Evolutionary conservation across 2,888 invertebrate species (phyloP).

Genomic region (Orchesella flavescens): DNA sequence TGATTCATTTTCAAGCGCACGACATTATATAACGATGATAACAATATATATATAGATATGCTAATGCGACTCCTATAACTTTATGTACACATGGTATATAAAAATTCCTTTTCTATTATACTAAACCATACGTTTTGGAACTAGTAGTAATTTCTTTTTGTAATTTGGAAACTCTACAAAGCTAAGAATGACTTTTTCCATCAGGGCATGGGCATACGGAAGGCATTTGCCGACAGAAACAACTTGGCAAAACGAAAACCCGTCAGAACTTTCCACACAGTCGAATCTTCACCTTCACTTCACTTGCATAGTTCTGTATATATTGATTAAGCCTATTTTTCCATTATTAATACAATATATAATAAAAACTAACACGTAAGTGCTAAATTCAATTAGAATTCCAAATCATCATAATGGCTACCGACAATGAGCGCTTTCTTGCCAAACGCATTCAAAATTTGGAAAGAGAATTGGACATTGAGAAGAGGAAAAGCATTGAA

Average conservation of each 20-base stretch:
- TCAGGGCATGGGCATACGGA: too few relatives aligned
- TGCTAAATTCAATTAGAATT: neutral
- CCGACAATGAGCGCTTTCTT: slow-evolving; percentile 44
- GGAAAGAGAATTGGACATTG: slow-evolving; percentile 52
- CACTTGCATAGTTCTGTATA: neutral
- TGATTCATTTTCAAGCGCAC: too few relatives aligned
- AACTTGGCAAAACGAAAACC: neutral
- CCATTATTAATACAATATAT: neutral
- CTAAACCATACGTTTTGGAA: too few relatives aligned
- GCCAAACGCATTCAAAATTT: slow-evolving; percentile 44
- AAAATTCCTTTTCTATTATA: too few relatives aligned
- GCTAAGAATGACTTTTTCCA: too few relatives aligned
- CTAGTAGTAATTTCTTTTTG: too few relatives aligned
- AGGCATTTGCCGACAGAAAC: too few relatives aligned
- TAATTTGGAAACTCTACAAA: too few relatives aligned
- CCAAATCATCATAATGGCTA: slow-evolving; percentile 33
- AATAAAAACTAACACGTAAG: neutral
- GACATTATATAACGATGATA: too few relatives aligned
- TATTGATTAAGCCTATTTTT: neutral
- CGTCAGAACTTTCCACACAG: neutral
- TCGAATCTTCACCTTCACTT: neutral
- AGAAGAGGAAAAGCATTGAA: slow-evolving; percentile 52
- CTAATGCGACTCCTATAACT: too few relatives aligned
- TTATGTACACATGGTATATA: too few relatives aligned
- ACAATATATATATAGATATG: too few relatives aligned